Evolutionary conservation across 37 sponge, comb jelly and placozoan genomes (phyloP), one percentile per base, ranked within the genome.

Genomic region (Ianthella basta): DNA sequence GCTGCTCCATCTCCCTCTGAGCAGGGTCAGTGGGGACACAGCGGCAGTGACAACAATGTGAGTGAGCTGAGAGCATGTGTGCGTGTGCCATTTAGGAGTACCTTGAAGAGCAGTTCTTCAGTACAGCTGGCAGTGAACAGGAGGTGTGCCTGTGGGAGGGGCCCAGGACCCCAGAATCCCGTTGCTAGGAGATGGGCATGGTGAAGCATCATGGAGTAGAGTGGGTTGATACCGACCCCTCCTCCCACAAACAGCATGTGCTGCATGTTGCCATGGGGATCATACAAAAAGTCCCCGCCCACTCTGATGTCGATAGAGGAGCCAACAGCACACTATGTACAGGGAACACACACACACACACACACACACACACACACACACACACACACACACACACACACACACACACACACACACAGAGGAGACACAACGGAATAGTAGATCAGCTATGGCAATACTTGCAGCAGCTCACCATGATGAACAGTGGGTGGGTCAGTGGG

Each of bases 171-270:
- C 60, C 61, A 60, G 33, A 27, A 53, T 2, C 60, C 59, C 4
- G 60, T 29, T 27, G 23, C 21, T 8, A 37, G 41, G 21, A 86
- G 85, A 6, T 72, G 29, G 59, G 59, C 65, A 23, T 92, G 90
- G 60, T 92, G 80, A 21, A 61, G 75, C 33, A 96, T 64, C 82
- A 96, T 96, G 1, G 96, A 90, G 36, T 87, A 55, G 54, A 96
- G 66, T 0, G 96, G 96, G 80, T 92, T 96, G 59, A 96, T 92
- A 19, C 96, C 96, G 4, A 92, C 77, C 8, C 96, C 96, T 41
- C 94, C 96, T 34, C 82, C 96, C 54, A 96, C 75, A 38, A 96
- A 85, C 8, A 92, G 59, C 33, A 96, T 57, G 24, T 70, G 29
- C 21, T 70, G 69, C 30, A 35, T 70, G 15, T 75, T 25, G 19